Conservation (phyloP, 2,888 invertebrate genomes). For the Polydrusus cervinus region DNA sequence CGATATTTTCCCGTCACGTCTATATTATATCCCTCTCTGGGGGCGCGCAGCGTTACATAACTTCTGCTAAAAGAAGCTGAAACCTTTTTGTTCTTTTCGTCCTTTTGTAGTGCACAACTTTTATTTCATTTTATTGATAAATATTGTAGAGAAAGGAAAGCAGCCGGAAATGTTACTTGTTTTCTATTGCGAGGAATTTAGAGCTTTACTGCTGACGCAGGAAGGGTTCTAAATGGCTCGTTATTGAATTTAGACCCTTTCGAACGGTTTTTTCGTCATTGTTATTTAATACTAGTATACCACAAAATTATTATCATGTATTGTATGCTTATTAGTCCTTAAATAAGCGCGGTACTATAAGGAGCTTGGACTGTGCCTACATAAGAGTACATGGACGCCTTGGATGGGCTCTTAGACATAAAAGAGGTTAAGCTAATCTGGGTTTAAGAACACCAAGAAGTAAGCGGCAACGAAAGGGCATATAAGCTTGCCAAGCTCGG, state of each 20-base stretch:
- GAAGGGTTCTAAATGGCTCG: conserved; percentile 24
- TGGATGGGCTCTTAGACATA: too few species aligned
- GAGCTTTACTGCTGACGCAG: conserved; percentile 36
- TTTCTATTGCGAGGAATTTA: conserved; percentile 40
- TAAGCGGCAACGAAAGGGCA: too few species aligned
- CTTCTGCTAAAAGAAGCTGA: conserved; percentile 71
- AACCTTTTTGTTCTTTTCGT: conserved; percentile 64
- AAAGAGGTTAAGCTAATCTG: too few species aligned
- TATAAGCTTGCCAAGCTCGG: too few species aligned
- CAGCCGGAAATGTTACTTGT: conserved; percentile 32
- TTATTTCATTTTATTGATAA: conserved; percentile 62
- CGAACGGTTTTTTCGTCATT: conserved; percentile 7
- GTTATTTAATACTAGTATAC: background rate
- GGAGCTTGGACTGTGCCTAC: too few species aligned
- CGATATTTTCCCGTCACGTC: conserved; percentile 72
- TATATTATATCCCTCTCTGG: conserved; percentile 72
- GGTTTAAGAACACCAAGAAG: too few species aligned
- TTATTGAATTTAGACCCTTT: conserved; percentile 31
- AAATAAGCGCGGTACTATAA: too few species aligned
- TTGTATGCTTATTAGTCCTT: too few species aligned
- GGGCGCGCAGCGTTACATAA: conserved; percentile 72
- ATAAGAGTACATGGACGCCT: too few species aligned
- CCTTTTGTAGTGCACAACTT: conserved; percentile 63
- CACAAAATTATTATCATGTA: background rate
- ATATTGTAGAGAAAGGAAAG: conserved; percentile 48